A percentile compares a stretch with the other conserved stretches of the same genome.
phyloP scores from a whole-genome alignment of 2,888 invertebrate species.

The Neoascia interrupta region DNA sequence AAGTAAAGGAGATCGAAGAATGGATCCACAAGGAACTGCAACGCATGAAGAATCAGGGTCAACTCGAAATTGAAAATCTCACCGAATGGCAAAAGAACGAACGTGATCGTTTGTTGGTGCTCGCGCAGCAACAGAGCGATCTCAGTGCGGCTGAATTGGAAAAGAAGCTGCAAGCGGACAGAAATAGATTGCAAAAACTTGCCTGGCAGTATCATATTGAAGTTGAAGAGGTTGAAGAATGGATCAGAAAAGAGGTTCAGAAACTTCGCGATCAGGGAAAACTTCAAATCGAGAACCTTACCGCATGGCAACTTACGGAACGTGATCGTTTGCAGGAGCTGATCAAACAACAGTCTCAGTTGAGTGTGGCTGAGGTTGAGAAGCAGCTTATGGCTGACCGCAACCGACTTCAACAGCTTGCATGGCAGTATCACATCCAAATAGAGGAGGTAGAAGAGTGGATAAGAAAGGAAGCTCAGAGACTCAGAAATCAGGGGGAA shows the following conservation, averaged over 20 bases:
- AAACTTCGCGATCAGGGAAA: slow-evolving; percentile 75
- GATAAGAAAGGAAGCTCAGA: slow-evolving; percentile 76
- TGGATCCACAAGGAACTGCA: slow-evolving; percentile 77
- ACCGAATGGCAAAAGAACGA: slow-evolving; percentile 77
- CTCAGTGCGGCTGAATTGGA: slow-evolving; percentile 76
- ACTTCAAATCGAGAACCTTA: slow-evolving; percentile 76
- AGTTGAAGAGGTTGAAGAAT: slow-evolving; percentile 75
- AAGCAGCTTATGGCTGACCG: slow-evolving; percentile 75
- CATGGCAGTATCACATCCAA: slow-evolving; percentile 75
- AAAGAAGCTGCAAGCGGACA: slow-evolving; percentile 75
- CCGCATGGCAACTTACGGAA: slow-evolving; percentile 76
- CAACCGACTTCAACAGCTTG: slow-evolving; percentile 75
- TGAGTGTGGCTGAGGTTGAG: slow-evolving; percentile 75
- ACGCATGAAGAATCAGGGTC: slow-evolving; percentile 75
- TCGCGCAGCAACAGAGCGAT: slow-evolving; percentile 75
- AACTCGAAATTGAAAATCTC: slow-evolving; percentile 75
- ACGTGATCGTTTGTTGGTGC: slow-evolving; percentile 74
- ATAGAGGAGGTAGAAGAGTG: slow-evolving; percentile 77
- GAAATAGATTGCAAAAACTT: slow-evolving; percentile 73
- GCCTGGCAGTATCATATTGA: slow-evolving; percentile 76
- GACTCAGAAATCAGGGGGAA: slow-evolving; percentile 73
- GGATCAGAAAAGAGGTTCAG: slow-evolving; percentile 76
- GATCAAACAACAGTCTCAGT: slow-evolving; percentile 73
- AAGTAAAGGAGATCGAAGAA: slow-evolving; percentile 78
- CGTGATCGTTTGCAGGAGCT: slow-evolving; percentile 76